Base-by-base conservation (phyloP, 1,140 invertebrate species). In the Lucilia cuprina region DNA sequence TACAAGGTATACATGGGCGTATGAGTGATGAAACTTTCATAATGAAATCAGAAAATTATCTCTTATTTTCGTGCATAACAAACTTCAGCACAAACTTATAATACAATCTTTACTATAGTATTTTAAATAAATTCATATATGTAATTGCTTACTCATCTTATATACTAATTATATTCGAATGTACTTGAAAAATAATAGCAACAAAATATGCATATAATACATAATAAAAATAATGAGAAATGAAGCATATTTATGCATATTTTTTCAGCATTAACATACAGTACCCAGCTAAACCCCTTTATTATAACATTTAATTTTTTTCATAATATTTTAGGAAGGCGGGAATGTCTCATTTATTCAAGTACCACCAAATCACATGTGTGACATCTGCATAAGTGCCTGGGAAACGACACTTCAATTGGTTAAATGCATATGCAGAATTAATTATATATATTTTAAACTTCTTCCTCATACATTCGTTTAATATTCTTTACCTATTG, bases 341-440 rank as follows among this genome's bases (percentile, higher is more conserved):
- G 41, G 77, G 77, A 80, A 80, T 49, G 21, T 49, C 41, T 80
- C 77, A 80, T 80, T 80, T 80, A 80, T 80, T 80, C 77, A 80
- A 80, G 77, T 80, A 49, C 41, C 47, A 80, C n/a, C 77, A 80
- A 80, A 80, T 80, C 77, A 80, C 77, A 21, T 80, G 77, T 80
- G 41, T 80, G 77, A 80, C 77, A 80, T 80, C 77, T 80, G 77
- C 77, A 80, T 49, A 80, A 80, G 77, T 80, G n/a, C 77, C n/a
- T 19, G 77, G 77, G 41, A 30, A 3, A 30, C 25, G 25, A 49
- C 77, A 80, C 77, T 49, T 80, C 77, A 80, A 80, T 80, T 80
- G 77, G 41, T 49, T 49, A 49, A n/a, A 49, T 21, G 75, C 41
- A 41, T 78, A 78, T 78, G 41, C 77, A 21, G 77, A 77, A 77